Evolutionary conservation across 2,888 invertebrate species (phyloP).

Genomic region (Andrena praecox): DNA sequence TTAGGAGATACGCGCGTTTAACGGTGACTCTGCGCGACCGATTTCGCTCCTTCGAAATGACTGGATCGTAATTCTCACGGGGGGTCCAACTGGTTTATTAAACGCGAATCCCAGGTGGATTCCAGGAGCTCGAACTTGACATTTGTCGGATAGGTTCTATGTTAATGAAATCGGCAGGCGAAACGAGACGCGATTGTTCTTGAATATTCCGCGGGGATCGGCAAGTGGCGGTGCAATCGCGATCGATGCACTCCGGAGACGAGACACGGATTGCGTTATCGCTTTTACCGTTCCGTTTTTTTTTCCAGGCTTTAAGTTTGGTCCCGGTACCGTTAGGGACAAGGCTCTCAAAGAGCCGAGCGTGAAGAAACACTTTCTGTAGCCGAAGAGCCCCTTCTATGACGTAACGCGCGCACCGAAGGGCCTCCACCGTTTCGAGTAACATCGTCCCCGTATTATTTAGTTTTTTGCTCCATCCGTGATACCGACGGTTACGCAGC

Average conservation of each 20-base stretch:
- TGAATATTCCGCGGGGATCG: background rate
- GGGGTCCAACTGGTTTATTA: background rate
- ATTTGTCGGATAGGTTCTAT: background rate
- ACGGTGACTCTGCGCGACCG: slow-evolving; percentile 76
- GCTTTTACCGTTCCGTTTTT: slow-evolving; percentile 62
- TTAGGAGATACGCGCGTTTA: slow-evolving; percentile 83
- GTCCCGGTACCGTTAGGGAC: slow-evolving; percentile 72
- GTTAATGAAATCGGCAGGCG: background rate
- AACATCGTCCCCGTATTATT: background rate
- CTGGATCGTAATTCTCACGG: background rate
- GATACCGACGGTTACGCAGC: background rate
- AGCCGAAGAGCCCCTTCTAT: slow-evolving; percentile 59
- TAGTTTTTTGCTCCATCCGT: background rate
- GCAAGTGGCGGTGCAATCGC: background rate
- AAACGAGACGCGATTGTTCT: background rate
- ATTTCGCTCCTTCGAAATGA: slow-evolving; percentile 26
- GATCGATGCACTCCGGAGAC: background rate
- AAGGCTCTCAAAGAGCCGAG: slow-evolving; percentile 59
- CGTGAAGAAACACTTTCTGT: slow-evolving; percentile 71
- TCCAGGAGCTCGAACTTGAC: background rate
- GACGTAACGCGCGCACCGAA: slow-evolving; percentile 65
- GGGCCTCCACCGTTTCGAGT: slow-evolving; percentile 37
- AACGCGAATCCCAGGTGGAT: no score
- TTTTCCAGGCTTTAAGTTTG: slow-evolving; percentile 56
- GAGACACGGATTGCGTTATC: slow-evolving; percentile 34